phyloP scores from a whole-genome alignment of 1,140 invertebrate species.

The Neomicropteryx cornuta region DNA sequence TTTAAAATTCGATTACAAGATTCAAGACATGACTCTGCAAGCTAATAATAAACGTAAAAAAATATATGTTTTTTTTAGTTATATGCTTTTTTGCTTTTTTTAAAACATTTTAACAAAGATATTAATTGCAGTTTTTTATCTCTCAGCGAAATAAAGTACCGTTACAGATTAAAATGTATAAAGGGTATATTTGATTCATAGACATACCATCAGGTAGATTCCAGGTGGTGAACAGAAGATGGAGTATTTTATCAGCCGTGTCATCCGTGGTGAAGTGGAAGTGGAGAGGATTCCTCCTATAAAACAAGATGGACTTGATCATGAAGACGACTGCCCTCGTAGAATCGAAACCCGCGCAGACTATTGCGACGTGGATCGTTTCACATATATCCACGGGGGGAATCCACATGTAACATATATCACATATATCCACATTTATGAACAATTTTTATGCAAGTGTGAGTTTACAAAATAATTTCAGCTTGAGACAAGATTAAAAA shows the following conservation, averaged over 20 bases:
- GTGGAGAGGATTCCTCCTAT: constrained; percentile 78
- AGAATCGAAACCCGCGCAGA: constrained; percentile 84
- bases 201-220: constrained; percentile 69
- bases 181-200: constrained; percentile 7
- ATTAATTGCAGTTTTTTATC: background rate
- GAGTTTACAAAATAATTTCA: constrained; percentile 3
- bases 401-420: constrained; percentile 25
- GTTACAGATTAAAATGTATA: constrained; percentile 4
- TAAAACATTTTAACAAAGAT: background rate
- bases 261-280: constrained; percentile 82
- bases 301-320: constrained; percentile 81
- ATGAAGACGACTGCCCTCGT: constrained; percentile 74
- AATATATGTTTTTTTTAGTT: background rate
- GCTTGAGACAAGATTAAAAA: constrained; percentile 4
- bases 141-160: background rate
- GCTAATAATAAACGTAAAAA: too few species aligned
- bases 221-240: constrained; percentile 79
- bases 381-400: too few species aligned
- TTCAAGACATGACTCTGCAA: too few species aligned
- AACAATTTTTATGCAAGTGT: background rate
- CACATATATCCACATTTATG: constrained; percentile 28
- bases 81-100: background rate
- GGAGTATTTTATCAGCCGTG: constrained; percentile 60
- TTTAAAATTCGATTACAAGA: too few species aligned
- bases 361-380: constrained; percentile 76